These are phyloP conservation scores for Drosophila pseudotakahashii DNA, from an alignment of 2,888 invertebrate genomes.

Conservation along the genomic window DNA sequence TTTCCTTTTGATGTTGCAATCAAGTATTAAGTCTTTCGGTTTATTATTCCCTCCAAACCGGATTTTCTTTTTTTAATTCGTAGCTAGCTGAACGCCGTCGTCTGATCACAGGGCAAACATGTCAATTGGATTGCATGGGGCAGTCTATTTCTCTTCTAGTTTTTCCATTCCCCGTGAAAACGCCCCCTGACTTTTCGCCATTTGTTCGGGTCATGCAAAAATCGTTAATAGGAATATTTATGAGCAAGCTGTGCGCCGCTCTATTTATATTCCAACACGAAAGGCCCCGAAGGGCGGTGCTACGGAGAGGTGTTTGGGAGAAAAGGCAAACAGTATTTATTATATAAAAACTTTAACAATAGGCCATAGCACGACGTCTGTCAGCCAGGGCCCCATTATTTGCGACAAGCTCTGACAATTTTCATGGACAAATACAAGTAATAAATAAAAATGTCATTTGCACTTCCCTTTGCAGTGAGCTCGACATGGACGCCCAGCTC, in stretches of 20 bases:
- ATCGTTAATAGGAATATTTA: constrained; percentile 52
- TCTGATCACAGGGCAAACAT: constrained; percentile 40
- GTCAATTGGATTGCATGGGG: constrained; percentile 45
- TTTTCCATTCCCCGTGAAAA: constrained; percentile 16
- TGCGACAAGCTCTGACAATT: constrained; percentile 6
- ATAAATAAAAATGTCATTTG: constrained; percentile 14
- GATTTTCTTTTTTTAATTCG: constrained; percentile 52
- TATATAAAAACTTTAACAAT: constrained; percentile 40
- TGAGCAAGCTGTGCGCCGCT: constrained; percentile 20
- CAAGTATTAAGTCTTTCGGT: no score
- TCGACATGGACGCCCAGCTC: constrained; percentile 92
- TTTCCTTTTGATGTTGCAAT: constrained; percentile 58
- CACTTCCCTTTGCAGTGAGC: constrained; percentile 87
- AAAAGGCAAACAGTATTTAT: constrained; percentile 6
- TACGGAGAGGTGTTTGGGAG: constrained; percentile 7
- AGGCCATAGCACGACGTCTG: neutral
- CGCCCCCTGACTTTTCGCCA: constrained; percentile 29
- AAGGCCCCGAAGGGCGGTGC: neutral
- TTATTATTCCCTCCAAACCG: constrained; percentile 51
- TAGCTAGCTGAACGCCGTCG: no score
- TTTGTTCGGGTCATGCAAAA: constrained; percentile 57
- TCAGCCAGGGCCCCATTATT: neutral
- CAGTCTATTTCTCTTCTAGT: constrained; percentile 6
- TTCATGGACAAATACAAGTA: neutral
- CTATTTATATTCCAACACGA: constrained; percentile 42